Percentiles rank a stretch among this genome's conserved stretches.
phyloP scores from a whole-genome alignment of 2,113 vertebrate species.

The Austrofundulus limnaeus region DNA sequence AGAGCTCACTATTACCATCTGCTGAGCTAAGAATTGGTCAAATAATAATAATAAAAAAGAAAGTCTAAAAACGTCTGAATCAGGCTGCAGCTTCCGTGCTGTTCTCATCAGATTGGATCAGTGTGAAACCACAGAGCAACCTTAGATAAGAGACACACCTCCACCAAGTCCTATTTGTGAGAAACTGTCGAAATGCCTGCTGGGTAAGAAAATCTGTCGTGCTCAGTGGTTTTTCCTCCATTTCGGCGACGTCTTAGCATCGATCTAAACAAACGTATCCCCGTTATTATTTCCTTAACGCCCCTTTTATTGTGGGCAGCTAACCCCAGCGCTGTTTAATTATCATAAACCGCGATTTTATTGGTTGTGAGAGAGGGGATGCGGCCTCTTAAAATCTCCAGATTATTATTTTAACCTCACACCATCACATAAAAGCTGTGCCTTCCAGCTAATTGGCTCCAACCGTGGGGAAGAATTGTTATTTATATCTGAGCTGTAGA shows the following conservation, averaged over 20 bases:
- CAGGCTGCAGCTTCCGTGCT: not conserved
- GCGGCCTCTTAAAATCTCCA: no score
- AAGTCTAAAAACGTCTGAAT: no score
- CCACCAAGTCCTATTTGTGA: conserved; percentile 57
- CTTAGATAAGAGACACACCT: conserved; percentile 63
- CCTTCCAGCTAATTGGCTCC: conserved; percentile 35
- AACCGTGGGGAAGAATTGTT: conserved; percentile 17
- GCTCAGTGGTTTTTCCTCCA: conserved; percentile 17
- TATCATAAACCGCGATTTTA: no score
- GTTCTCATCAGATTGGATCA: not conserved
- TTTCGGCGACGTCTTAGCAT: conserved; percentile 29
- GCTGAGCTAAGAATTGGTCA: not conserved
- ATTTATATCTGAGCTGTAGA: conserved; percentile 54
- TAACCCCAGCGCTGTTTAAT: no score
- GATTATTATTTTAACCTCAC: no score
- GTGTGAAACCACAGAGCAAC: conserved; percentile 47
- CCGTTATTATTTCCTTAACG: not conserved
- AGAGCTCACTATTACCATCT: conserved; percentile 15
- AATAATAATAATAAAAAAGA: no score
- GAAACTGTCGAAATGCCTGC: conserved; percentile 73
- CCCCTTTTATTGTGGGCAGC: no score
- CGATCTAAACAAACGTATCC: conserved; percentile 15
- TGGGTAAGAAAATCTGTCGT: conserved; percentile 68
- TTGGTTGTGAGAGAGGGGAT: no score
- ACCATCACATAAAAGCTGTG: not conserved